A percentile compares a stretch with the other conserved stretches of the same genome.
Evolutionary conservation across 2,888 invertebrate species (phyloP).

Genomic region (Incurvaria masculella): DNA sequence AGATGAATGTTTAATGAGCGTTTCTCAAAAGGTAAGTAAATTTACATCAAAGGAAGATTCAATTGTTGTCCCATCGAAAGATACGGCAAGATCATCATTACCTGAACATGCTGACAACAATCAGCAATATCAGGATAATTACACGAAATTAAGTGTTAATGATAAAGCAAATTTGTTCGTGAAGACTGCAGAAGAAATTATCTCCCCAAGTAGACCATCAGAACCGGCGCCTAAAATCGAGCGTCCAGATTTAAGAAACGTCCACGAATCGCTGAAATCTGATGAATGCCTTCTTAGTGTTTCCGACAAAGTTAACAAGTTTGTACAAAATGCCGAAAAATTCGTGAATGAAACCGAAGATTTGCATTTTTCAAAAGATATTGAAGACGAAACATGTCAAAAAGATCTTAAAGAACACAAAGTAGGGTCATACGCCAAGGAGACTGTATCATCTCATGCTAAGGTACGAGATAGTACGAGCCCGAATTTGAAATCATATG

Average conservation of each 20-base stretch:
- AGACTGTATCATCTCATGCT: slow-evolving; percentile 27
- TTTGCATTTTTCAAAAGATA: slow-evolving; percentile 24
- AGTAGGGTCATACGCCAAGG: slow-evolving; percentile 23
- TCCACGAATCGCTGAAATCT: slow-evolving; percentile 54
- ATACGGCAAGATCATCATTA: slow-evolving; percentile 33
- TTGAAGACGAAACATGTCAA: slow-evolving; percentile 35
- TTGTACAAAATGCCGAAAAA: slow-evolving; percentile 60
- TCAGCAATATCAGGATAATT: slow-evolving; percentile 49
- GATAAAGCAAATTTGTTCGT: slow-evolving; percentile 64
- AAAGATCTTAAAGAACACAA: slow-evolving; percentile 20
- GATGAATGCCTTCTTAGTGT: slow-evolving; percentile 62
- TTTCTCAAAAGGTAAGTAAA: slow-evolving; percentile 67
- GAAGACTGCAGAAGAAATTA: slow-evolving; percentile 58
- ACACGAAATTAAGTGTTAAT: slow-evolving; percentile 58
- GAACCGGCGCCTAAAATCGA: slow-evolving; percentile 38
- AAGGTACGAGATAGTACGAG: slow-evolving; percentile 26
- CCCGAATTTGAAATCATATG: slow-evolving; percentile 23
- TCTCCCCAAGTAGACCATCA: slow-evolving; percentile 28
- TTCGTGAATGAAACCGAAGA: slow-evolving; percentile 32
- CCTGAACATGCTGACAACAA: slow-evolving; percentile 43
- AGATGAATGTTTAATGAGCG: slow-evolving; percentile 64
- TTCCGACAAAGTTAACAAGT: slow-evolving; percentile 63
- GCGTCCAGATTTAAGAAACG: slow-evolving; percentile 51
- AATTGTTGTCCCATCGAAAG: slow-evolving; percentile 32
- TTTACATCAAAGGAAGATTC: slow-evolving; percentile 56